phyloP scores from a whole-genome alignment of 2,113 vertebrate genomes.

The Puntigrus tetrazona region DNA sequence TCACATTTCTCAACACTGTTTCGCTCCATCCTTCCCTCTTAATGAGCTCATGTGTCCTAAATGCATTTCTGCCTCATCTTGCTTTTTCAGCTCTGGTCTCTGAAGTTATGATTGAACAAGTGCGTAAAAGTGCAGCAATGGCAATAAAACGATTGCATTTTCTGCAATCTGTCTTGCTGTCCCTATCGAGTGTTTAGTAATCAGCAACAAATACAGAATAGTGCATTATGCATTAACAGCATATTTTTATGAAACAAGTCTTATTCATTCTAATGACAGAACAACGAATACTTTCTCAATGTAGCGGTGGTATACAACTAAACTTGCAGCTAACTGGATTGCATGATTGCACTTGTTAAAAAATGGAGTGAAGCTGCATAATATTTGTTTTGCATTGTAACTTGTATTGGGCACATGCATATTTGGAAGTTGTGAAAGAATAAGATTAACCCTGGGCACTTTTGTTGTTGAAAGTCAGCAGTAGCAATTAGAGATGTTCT shows the following conservation, averaged over 20 bases:
- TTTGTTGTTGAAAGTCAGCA: too few relatives aligned
- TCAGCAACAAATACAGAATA: slow-evolving; percentile 6
- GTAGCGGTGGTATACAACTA: neutral
- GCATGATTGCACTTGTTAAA: neutral
- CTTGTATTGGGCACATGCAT: neutral
- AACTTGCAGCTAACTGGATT: neutral
- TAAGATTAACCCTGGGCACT: too few relatives aligned
- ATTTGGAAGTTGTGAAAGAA: too few relatives aligned
- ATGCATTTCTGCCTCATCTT: slow-evolving; percentile 23
- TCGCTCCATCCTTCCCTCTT: neutral
- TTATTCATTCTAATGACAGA: neutral
- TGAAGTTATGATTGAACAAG: slow-evolving; percentile 33
- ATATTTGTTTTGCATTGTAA: neutral
- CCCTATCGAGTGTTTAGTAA: slow-evolving; percentile 4
- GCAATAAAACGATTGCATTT: slow-evolving; percentile 32
- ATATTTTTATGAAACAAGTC: neutral
- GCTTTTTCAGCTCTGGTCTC: slow-evolving; percentile 5
- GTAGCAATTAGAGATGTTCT: too few relatives aligned
- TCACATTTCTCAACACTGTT: neutral
- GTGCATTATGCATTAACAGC: neutral
- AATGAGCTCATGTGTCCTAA: slow-evolving; percentile 7
- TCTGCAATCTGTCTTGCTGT: neutral
- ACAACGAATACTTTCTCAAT: neutral
- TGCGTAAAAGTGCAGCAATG: slow-evolving; percentile 24
- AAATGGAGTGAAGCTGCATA: neutral